Conservation (phyloP, 1,140 invertebrate species). For the Agrilus planipennis region DNA sequence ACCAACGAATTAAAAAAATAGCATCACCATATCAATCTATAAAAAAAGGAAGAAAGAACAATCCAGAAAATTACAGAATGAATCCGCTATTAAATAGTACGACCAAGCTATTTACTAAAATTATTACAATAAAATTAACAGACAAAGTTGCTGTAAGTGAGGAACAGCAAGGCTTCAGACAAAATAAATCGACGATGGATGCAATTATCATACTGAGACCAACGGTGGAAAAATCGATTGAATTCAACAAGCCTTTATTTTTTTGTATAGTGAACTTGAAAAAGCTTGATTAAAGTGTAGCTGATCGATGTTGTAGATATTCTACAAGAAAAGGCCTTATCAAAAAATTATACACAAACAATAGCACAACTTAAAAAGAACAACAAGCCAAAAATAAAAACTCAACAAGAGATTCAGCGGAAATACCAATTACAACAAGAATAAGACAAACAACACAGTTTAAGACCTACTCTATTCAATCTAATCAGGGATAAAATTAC, state of each 20-base stretch:
- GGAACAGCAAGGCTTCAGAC: slow-evolving; percentile 1
- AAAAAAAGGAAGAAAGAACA: slow-evolving; percentile 2
- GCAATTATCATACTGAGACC: not conserved
- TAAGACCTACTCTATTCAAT: no score
- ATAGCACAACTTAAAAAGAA: no score
- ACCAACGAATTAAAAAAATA: not conserved
- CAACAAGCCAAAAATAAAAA: no score
- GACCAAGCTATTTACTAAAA: slow-evolving; percentile 5
- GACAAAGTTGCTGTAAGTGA: slow-evolving; percentile 1
- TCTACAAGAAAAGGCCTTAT: no score
- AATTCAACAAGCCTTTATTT: slow-evolving; percentile 3
- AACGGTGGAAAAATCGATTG: slow-evolving; percentile 1
- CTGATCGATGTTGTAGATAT: no score
- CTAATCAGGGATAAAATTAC: no score
- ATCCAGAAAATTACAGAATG: slow-evolving; percentile 4
- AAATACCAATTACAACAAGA: no score
- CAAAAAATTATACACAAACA: no score
- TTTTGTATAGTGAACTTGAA: no score
- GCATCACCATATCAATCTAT: slow-evolving; percentile 2
- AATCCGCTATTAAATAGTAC: slow-evolving; percentile 1
- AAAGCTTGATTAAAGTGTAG: no score
- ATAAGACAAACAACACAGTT: no score
- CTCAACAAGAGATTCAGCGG: no score
- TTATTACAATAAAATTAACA: slow-evolving; percentile 1
- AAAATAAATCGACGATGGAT: not conserved